Conservation (phyloP, 2,888 invertebrate species). For the Myathropa florea region DNA sequence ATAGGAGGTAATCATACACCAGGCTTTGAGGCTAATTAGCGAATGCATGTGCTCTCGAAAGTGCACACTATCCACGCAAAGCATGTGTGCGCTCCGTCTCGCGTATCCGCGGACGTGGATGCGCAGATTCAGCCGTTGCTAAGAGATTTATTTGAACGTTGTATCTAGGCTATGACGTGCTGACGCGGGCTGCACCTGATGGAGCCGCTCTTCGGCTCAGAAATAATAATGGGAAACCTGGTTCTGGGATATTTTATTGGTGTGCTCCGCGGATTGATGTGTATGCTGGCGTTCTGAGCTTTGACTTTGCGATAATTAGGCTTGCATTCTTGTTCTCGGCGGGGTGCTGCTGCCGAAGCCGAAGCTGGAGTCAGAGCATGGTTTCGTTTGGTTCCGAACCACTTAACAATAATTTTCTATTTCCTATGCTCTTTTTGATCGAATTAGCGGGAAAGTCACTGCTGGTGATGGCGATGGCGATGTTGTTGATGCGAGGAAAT, state of each 20-base stretch:
- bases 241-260: conserved; percentile 50
- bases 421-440: conserved; percentile 47
- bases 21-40: conserved; percentile 55
- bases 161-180: conserved; percentile 56
- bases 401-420: conserved; percentile 63
- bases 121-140: conserved; percentile 5
- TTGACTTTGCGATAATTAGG: conserved; percentile 45
- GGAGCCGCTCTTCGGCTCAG: conserved; percentile 31
- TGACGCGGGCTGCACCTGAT: conserved; percentile 50
- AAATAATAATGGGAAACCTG: conserved; percentile 62
- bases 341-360: conserved; percentile 25
- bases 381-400: conserved; percentile 59
- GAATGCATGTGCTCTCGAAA: conserved; percentile 41
- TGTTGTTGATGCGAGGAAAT: conserved; percentile 17
- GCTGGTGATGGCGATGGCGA: background rate
- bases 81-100: conserved; percentile 3
- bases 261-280: conserved; percentile 52
- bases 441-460: conserved; percentile 33
- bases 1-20: conserved; percentile 30
- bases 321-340: conserved; percentile 34
- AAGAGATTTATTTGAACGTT: conserved; percentile 37
- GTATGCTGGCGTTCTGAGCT: background rate
- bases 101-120: background rate
- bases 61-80: conserved; percentile 20
- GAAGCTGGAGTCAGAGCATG: background rate